Base-by-base conservation (phyloP, 1,140 invertebrate species). In the Dysdera silvatica region DNA sequence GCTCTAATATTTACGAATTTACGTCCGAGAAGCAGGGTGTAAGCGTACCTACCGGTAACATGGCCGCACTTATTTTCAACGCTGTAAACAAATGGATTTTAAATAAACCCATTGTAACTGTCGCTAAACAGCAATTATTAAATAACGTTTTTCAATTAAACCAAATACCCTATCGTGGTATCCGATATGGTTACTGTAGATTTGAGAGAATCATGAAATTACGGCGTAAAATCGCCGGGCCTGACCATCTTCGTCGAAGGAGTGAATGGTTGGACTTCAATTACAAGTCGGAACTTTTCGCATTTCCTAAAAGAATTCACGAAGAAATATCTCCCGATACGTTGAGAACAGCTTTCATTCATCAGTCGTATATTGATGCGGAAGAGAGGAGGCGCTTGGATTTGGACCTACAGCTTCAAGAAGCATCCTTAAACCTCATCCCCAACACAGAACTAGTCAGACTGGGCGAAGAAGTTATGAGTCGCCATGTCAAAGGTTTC, bases 201-300 rank as follows among this genome's bases (percentile, higher is more conserved):
- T 16, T 31, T 14, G 29, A 43, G 6, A 57, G 20, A 52, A 18
- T 14, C 5, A 65, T 65, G 63, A 65, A 65, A 56, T 2, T 6
- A 1, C 18, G 63, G 33, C 24, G 63, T 8, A 48, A 55, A 18
- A 40, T 60, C 2, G 51, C 51, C 5, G 63, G 63, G 23, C 51
- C 63, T 18, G 56, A 59, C 6, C 49, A 31, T 12, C 1, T 51
- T 5, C 40, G 58, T 28, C 31, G 16, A 14, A 37, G 65, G 16
- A 60, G 20, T 29, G 58, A 55, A 20, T 75, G 55, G 60, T 18
- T 35, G n/a, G 41, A 62, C 48, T 69, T 80, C 92, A 95, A 95
- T 74, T 86, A 91, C 73, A 81, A 87, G 66, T 82, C 89, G 0
- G 94, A 97, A 78, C 60, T 95, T 18, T 95, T 80, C 80, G 87